Conservation (phyloP, 2,797 vertebrate species). For the Sorex maritimensis region DNA sequence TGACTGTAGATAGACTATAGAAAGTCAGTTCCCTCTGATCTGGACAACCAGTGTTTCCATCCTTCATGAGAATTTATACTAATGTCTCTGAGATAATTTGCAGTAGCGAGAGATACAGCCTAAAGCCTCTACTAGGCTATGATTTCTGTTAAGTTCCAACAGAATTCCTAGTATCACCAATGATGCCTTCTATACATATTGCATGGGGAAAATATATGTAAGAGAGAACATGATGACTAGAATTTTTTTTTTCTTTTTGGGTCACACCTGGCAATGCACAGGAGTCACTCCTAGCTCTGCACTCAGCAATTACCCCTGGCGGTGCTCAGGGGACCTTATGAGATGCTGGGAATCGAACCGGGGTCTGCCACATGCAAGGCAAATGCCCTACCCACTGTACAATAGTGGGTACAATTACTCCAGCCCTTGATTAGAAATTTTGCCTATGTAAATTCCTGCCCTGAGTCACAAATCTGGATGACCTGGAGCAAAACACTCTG, state of each 20-base stretch:
- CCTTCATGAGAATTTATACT: not conserved
- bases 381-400: too few species aligned
- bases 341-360: too few species aligned
- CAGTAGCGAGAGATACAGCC: not conserved
- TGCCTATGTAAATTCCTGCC: not conserved
- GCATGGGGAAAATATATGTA: not conserved
- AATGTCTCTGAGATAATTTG: not conserved
- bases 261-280: too few species aligned
- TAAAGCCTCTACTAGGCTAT: not conserved
- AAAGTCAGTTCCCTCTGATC: not conserved
- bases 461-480: not conserved
- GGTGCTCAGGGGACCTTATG: too few species aligned
- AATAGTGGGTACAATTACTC: too few species aligned
- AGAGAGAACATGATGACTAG: not conserved
- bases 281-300: too few species aligned
- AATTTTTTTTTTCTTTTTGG: not conserved
- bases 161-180: not conserved
- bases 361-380: too few species aligned
- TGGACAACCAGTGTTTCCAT: not conserved
- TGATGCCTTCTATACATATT: not conserved
- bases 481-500: not conserved
- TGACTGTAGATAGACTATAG: not conserved
- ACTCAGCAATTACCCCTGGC: too few species aligned
- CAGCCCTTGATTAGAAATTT: not conserved
- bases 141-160: conserved; percentile 4